Base-by-base conservation (phyloP, 2,797 vertebrate species). In the Poeciliopsis presidionis region DNA sequence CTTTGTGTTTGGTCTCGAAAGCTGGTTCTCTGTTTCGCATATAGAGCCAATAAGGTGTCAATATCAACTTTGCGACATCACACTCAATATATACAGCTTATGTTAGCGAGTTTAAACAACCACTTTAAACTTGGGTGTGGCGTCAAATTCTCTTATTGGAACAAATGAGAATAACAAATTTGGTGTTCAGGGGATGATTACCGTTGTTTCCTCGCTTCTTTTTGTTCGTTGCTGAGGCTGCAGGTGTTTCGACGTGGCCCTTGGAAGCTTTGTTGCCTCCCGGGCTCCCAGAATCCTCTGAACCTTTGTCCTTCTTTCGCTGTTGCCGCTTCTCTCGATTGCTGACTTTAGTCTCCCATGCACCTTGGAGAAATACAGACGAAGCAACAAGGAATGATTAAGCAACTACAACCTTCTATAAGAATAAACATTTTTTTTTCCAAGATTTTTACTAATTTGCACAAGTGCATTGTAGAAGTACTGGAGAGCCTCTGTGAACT, bases 281-380 rank as follows among this genome's bases (percentile, higher is more conserved):
- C 46, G 96, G 94, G 80, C 96, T 93, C 86, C 95, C 95, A 46
- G 96, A 94, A 84, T 97, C 96, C 0, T 97, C 97, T 13, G 97
- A 86, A 75, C 96, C 96, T 89, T 97, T 98, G 92, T 99, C 98
- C 83, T 98, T 97, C 89, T 96, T 97, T 80, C 97, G 97, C 87
- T 98, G 98, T 86, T 99, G 97, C 59, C 95, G 96, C 91, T 97
- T 99, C 89, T 99, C 98, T 90, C 97, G 95, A 93, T 98, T 97
- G 93, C 98, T 99, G 89, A 99, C 97, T 95, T 98, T 99, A 20
- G 97, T 99, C 95, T 99, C 97, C 98, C 98, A 99, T 47, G 96
- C 87, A 88, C 98, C 98, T 99, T 91, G 2, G 47, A 2, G 57
- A 72, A 18, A 77, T 14, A 69, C 43, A 77, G 36, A 79, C 7